phyloP scores from a whole-genome alignment of 1,140 invertebrate species.

The Condylostylus longicornis region DNA sequence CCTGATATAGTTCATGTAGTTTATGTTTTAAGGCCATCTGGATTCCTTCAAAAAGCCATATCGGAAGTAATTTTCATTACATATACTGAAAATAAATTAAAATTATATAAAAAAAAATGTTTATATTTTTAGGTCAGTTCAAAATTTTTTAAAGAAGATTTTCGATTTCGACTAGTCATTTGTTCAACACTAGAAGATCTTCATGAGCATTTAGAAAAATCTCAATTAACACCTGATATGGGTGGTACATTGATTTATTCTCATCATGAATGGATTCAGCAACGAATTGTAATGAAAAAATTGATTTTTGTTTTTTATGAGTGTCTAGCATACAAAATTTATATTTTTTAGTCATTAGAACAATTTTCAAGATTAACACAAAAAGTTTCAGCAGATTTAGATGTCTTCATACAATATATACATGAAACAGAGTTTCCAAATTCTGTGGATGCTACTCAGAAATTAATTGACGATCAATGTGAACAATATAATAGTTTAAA shows the following conservation, averaged over 20 bases:
- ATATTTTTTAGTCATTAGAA: constrained; percentile 67
- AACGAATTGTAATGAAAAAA: constrained; percentile 59
- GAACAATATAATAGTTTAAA: constrained; percentile 50
- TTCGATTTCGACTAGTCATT: constrained; percentile 78
- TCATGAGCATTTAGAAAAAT: constrained; percentile 67
- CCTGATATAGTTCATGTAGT: constrained; percentile 84
- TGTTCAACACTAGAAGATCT: constrained; percentile 67
- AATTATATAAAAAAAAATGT: not conserved
- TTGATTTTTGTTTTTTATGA: constrained; percentile 4
- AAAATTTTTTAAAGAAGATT: constrained; percentile 86
- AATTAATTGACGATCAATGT: constrained; percentile 49
- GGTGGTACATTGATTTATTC: constrained; percentile 79
- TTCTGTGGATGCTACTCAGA: constrained; percentile 57
- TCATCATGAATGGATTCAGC: constrained; percentile 91
- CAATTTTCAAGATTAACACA: constrained; percentile 83
- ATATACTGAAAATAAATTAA: not conserved
- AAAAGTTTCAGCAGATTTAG: constrained; percentile 68
- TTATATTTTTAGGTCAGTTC: constrained; percentile 49
- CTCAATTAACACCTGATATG: constrained; percentile 76
- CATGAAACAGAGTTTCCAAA: constrained; percentile 71
- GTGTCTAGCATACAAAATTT: constrained; percentile 2
- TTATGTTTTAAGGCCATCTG: constrained; percentile 78
- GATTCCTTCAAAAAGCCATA: constrained; percentile 88
- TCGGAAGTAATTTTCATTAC: constrained; percentile 46
- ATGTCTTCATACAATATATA: constrained; percentile 70